A percentile compares a stretch with the other conserved stretches of the same genome.
phyloP scores from a whole-genome alignment of 2,797 vertebrate species.

The Telmatherina bonti region DNA sequence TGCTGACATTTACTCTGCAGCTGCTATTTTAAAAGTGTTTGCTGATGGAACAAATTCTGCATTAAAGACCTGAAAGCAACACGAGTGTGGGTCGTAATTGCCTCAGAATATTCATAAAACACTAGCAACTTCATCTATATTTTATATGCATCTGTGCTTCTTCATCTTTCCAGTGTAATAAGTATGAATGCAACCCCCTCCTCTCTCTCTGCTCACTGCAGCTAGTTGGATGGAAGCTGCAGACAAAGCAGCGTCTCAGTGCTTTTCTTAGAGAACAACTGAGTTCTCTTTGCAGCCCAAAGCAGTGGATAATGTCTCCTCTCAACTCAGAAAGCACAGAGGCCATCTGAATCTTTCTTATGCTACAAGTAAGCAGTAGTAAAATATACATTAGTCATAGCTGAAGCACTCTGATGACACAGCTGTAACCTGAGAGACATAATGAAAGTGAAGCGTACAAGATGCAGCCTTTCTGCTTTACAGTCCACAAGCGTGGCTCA shows the following conservation, averaged over 20 bases:
- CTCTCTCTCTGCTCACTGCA: not conserved
- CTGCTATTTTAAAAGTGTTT: not conserved
- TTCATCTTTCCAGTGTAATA: not conserved
- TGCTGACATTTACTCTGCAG: not conserved
- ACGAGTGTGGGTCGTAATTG: not conserved
- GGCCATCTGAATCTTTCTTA: slow-evolving; percentile 17
- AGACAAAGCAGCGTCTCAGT: slow-evolving; percentile 2
- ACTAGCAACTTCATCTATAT: not conserved
- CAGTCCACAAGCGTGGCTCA: slow-evolving; percentile 19
- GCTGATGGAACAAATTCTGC: slow-evolving; percentile 4
- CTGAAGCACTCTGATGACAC: slow-evolving; percentile 48
- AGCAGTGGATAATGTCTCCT: not conserved
- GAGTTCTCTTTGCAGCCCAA: not conserved
- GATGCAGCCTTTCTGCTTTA: slow-evolving; percentile 26
- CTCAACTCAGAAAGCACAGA: not conserved
- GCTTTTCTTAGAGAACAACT: slow-evolving; percentile 5
- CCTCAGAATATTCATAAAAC: slow-evolving; percentile 14
- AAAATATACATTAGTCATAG: slow-evolving; percentile 56
- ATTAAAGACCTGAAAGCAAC: not conserved
- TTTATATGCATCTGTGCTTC: not conserved
- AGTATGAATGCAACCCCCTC: not conserved
- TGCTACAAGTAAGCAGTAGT: slow-evolving; percentile 46
- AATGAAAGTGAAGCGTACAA: slow-evolving; percentile 49
- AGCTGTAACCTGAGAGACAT: slow-evolving; percentile 53
- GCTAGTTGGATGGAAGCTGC: not conserved